Percentiles rank a stretch among this genome's conserved stretches.
Evolutionary conservation across 2,888 invertebrate genomes (phyloP).

Genomic region (Lepas anatifera): DNA sequence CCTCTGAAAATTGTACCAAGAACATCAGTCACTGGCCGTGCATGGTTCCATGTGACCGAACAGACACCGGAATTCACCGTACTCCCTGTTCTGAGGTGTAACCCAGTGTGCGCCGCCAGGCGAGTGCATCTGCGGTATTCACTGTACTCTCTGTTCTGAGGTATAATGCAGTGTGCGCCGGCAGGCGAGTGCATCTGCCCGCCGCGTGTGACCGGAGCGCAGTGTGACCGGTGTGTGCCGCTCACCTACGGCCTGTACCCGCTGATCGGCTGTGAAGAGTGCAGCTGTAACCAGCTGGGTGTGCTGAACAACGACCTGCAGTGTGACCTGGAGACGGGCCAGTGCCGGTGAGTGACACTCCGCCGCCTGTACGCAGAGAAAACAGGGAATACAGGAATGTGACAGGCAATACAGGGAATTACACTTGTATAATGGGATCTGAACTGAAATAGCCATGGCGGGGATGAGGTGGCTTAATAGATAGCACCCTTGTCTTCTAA

Average conservation of each 20-base stretch:
- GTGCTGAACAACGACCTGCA: constrained; percentile 60
- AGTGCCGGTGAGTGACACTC: constrained; percentile 42
- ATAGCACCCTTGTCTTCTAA: no score
- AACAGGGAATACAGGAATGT: no score
- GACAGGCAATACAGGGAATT: no score
- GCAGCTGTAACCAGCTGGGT: constrained; percentile 76
- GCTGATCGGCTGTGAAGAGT: constrained; percentile 88
- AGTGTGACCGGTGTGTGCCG: constrained; percentile 77
- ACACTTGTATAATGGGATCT: no score
- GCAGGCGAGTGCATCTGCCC: constrained; percentile 81
- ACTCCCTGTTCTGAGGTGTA: no score
- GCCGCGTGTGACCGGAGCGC: constrained; percentile 70
- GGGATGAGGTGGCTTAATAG: no score
- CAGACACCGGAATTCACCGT: no score
- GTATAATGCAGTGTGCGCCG: constrained; percentile 31
- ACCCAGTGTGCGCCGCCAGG: constrained; percentile 24
- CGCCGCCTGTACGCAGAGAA: no score
- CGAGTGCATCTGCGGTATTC: background rate
- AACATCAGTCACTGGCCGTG: no score
- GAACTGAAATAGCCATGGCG: no score
- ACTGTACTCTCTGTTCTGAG: constrained; percentile 23
- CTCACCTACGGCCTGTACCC: constrained; percentile 87
- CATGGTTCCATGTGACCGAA: no score
- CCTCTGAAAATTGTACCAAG: no score
- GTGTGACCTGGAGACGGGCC: constrained; percentile 77